Evolutionary conservation across 2,797 vertebrate species (phyloP), one percentile per base, ranked within the genome.

Genomic region (Phoxinus dragarum): DNA sequence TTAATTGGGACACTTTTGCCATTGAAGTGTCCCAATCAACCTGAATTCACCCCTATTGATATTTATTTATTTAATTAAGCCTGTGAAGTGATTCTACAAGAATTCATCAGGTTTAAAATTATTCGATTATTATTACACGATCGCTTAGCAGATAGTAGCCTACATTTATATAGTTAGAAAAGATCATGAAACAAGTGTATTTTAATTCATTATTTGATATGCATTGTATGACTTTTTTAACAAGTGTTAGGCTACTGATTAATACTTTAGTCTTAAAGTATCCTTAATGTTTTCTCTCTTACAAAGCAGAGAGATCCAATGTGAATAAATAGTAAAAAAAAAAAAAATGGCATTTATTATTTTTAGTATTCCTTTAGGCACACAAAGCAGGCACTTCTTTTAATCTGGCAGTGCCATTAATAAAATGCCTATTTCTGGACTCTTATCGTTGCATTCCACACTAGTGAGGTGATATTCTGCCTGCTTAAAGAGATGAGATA

Each of bases 361-460:
- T 64, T 64, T 31, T 64, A 67, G 87, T n/a, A 36, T 78, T 69
- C 11, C 52, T 81, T 54, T 44, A 67, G 71, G 75, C 23, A n/a
- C 49, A 81, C 27, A 67, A 69, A 69, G 34, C 66, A 54, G 49
- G 23, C 34, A 21, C 42, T 47, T 34, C 21, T 44, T 71, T 42
- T 27, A 61, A 73, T 42, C 54, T 61, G 38, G 52, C 80, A 9
- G 44, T 17, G 38, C 72, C 72, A 59, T 82, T 67, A 49, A 27
- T 90, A 36, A 88, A 90, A 88, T 66, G 59, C 84, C 90, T 93
- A 87, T 92, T 94, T 86, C 72, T 89, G 90, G 90, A 93, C 73
- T 40, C 73, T 90, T 92, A 92, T 91, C 47, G 78, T 86, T 81
- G 82, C 92, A 91, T 93, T 67, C 90, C 93, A 84, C 90, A 47